phyloP scores from a whole-genome alignment of 2,888 invertebrate genomes.

The Leptothorax acervorum region DNA sequence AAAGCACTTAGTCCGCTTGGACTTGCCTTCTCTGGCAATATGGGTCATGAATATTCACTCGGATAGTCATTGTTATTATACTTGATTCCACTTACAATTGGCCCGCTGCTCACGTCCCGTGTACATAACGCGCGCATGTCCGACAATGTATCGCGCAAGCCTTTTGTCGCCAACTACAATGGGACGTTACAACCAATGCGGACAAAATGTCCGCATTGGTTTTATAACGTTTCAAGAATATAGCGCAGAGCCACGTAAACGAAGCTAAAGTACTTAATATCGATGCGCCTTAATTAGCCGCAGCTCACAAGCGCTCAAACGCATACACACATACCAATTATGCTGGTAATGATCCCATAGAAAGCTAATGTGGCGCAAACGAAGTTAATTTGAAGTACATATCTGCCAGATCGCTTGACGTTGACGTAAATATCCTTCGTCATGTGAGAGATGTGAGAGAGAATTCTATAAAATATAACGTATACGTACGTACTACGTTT shows the following conservation, averaged over 20 bases:
- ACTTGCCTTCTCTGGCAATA: conserved; percentile 19
- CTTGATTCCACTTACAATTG: conserved; percentile 46
- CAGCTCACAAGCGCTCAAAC: conserved; percentile 11
- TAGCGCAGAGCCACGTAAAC: conserved; percentile 13
- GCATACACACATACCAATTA: conserved; percentile 10
- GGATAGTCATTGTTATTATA: conserved; percentile 42
- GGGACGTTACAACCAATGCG: conserved; percentile 43
- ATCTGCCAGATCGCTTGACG: neutral
- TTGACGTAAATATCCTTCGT: conserved; percentile 10
- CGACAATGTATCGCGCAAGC: conserved; percentile 23
- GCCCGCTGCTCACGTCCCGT: conserved; percentile 17
- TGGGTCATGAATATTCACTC: conserved; percentile 43
- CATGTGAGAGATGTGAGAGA: neutral
- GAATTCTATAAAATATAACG: neutral
- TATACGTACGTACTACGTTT: neutral
- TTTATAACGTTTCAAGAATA: neutral
- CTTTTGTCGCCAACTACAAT: conserved; percentile 55
- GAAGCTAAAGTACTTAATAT: conserved; percentile 35
- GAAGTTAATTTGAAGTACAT: neutral
- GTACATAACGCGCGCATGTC: conserved; percentile 18
- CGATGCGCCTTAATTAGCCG: conserved; percentile 39
- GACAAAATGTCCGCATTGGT: conserved; percentile 6
- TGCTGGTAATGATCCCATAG: conserved; percentile 16
- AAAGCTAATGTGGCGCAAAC: conserved; percentile 19
- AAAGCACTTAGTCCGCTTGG: conserved; percentile 30